A percentile compares a stretch with the other conserved stretches of the same genome.
These are phyloP conservation scores for Lepus americanus DNA, from an alignment of 2,113 vertebrate species.

Conservation along the genomic window DNA sequence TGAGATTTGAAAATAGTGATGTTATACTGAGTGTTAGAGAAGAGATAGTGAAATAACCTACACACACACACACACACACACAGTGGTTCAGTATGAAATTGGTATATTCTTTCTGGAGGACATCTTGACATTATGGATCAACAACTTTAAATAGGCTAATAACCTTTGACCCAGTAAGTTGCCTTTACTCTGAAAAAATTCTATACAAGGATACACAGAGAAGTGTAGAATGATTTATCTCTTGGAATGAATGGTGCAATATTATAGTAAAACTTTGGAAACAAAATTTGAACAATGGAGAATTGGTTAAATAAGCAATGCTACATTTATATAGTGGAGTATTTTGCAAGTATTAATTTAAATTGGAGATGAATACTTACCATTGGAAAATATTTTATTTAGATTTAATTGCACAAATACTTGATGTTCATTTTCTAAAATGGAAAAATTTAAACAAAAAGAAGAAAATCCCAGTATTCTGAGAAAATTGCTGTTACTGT, in stretches of 20 bases:
- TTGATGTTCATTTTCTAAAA: background rate
- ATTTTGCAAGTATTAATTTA: background rate
- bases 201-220: background rate
- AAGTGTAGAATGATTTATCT: constrained; percentile 25
- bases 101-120: background rate
- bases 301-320: constrained; percentile 24
- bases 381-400: background rate
- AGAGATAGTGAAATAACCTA: background rate
- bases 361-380: constrained; percentile 39
- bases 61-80: background rate
- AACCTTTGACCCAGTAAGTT: background rate
- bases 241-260: background rate
- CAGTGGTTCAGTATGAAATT: background rate
- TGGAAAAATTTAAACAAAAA: background rate
- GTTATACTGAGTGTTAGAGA: background rate
- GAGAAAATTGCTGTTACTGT: constrained; percentile 8
- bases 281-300: background rate
- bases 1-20: background rate
- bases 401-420: constrained; percentile 15
- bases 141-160: background rate
- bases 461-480: constrained; percentile 22
- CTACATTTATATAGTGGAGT: background rate
- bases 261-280: constrained; percentile 26
- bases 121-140: background rate
- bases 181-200: constrained; percentile 13